Conservation (phyloP, 2,888 invertebrate genomes). For the Stenchaetothrips biformis region DNA sequence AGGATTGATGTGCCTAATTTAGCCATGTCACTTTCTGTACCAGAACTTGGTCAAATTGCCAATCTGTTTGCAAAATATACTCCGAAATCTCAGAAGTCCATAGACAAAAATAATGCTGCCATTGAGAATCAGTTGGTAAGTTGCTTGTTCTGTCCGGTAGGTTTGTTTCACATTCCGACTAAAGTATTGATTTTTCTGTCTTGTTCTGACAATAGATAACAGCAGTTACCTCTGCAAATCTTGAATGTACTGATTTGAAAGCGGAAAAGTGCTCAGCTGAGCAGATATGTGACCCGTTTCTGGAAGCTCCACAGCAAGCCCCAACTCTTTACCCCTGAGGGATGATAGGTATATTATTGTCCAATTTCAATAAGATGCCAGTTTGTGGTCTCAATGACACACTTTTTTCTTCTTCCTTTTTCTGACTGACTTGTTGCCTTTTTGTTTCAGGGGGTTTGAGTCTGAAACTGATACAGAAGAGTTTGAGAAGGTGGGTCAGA, state of each 20-base stretch:
- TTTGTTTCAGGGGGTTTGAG: slow-evolving; percentile 63
- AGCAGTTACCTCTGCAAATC: slow-evolving; percentile 38
- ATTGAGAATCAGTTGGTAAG: slow-evolving; percentile 38
- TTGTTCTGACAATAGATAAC: slow-evolving; percentile 38
- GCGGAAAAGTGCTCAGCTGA: neutral
- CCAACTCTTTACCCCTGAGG: neutral
- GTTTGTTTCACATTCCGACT: slow-evolving; percentile 42
- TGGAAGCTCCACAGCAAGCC: neutral
- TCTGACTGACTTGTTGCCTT: slow-evolving; percentile 13
- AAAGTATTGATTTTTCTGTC: neutral
- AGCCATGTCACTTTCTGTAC: slow-evolving; percentile 58
- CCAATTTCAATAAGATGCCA: neutral
- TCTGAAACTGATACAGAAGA: slow-evolving; percentile 78
- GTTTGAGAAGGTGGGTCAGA: slow-evolving; percentile 71
- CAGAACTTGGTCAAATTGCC: slow-evolving; percentile 64
- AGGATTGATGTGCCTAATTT: slow-evolving; percentile 63
- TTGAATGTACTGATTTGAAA: slow-evolving; percentile 31
- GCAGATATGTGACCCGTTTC: neutral
- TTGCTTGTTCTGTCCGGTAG: slow-evolving; percentile 43
- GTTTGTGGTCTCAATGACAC: neutral
- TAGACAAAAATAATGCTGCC: slow-evolving; percentile 36
- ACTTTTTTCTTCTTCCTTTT: slow-evolving; percentile 30
- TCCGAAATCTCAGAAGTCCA: slow-evolving; percentile 35
- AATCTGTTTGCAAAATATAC: slow-evolving; percentile 56
- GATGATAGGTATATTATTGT: neutral